Evolutionary conservation across 2,113 vertebrate genomes (phyloP).

Genomic region (Nerophis ophidion): DNA sequence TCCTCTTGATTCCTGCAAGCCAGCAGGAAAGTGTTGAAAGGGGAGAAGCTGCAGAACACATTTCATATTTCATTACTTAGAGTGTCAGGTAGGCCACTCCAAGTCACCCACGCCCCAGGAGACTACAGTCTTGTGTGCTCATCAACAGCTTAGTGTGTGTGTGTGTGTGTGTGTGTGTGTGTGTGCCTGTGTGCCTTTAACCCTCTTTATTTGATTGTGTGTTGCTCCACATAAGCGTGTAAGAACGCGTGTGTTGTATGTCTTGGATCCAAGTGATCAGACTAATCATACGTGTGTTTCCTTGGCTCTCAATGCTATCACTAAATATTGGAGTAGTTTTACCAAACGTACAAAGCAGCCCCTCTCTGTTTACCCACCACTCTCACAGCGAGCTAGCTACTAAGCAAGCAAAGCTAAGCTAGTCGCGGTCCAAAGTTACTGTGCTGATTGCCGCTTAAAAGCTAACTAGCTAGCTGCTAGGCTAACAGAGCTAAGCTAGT

Average conservation of each 20-base stretch:
- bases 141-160: no score
- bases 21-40: slow-evolving; percentile 16
- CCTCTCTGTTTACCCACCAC: no score
- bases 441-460: no score
- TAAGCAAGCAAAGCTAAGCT: no score
- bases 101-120: slow-evolving; percentile 36
- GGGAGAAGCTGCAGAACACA: slow-evolving; percentile 26
- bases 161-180: no score
- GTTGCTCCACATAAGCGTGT: slow-evolving; percentile 8
- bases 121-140: slow-evolving; percentile 15
- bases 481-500: no score
- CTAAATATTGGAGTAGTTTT: background rate
- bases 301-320: background rate
- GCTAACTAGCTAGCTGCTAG: no score
- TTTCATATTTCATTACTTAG: slow-evolving; percentile 68
- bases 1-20: slow-evolving; percentile 9
- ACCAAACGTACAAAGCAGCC: no score
- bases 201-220: slow-evolving; percentile 12
- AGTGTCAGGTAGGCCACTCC: slow-evolving; percentile 47
- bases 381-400: no score
- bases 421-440: no score
- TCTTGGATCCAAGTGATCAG: no score
- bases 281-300: background rate
- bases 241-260: background rate
- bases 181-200: slow-evolving; percentile 12